Conservation (phyloP, 2,888 invertebrate genomes). For the Seladonia tumulorum region DNA sequence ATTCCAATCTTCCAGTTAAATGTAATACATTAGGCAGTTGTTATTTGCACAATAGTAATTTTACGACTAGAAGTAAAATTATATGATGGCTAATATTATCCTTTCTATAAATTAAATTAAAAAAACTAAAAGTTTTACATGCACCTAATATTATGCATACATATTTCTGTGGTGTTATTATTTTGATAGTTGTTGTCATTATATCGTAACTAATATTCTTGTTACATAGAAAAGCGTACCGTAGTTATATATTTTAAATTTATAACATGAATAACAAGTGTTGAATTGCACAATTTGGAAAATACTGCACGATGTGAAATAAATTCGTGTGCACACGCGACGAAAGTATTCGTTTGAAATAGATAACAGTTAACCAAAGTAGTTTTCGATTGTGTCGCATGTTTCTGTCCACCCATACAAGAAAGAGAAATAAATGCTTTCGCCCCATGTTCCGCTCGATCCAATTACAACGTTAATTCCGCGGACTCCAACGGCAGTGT, state of each 20-base stretch:
- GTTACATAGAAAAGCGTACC: neutral
- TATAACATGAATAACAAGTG: neutral
- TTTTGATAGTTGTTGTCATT: neutral
- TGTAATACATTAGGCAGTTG: too few species aligned
- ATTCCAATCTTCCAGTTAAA: too few species aligned
- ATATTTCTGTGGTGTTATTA: neutral
- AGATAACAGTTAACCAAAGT: neutral
- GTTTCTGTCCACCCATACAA: neutral
- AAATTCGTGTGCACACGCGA: neutral
- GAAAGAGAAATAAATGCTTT: conserved; percentile 15
- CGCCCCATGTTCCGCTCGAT: neutral
- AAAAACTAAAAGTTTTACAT: too few species aligned
- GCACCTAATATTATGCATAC: too few species aligned
- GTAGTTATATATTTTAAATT: neutral
- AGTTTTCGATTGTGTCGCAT: neutral
- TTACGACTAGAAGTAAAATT: too few species aligned
- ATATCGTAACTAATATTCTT: neutral
- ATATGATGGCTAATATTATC: too few species aligned
- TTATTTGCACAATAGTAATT: too few species aligned
- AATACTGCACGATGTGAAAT: neutral
- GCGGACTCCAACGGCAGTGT: neutral
- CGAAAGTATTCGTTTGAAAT: neutral
- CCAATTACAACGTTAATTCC: conserved; percentile 25
- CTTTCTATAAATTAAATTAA: too few species aligned
- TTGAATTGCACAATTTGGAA: neutral